A percentile compares a stretch with the other conserved stretches of the same genome.
Evolutionary conservation across 2,797 vertebrate genomes (phyloP).

Genomic region (Aselliscus stoliczkanus): DNA sequence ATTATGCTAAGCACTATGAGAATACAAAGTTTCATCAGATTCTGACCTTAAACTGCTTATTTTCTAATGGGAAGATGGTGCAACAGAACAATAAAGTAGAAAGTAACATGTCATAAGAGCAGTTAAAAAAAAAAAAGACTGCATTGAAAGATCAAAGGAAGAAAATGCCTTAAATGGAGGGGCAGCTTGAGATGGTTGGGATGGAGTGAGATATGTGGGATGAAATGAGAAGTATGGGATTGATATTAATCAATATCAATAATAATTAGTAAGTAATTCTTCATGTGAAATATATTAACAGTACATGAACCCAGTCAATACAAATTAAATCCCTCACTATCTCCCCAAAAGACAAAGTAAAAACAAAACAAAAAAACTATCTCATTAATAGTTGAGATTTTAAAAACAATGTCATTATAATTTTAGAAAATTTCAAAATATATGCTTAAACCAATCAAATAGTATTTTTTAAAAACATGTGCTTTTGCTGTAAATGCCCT

Average conservation of each 20-base stretch:
- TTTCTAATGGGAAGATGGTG: neutral
- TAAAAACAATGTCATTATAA: neutral
- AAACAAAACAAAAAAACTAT: neutral
- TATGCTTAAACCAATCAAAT: neutral
- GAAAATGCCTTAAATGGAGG: neutral
- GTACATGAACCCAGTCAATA: neutral
- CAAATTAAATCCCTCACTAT: neutral
- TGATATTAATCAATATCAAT: neutral
- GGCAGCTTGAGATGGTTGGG: neutral
- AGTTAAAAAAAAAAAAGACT: neutral
- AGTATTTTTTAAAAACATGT: neutral
- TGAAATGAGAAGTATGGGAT: too few species aligned
- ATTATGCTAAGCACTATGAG: neutral
- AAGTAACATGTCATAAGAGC: neutral
- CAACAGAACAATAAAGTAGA: neutral
- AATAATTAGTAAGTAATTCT: neutral
- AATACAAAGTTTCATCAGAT: constrained; percentile 3
- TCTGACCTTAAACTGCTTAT: neutral
- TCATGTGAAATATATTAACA: neutral
- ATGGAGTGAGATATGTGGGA: neutral
- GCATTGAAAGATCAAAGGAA: neutral
- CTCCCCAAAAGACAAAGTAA: neutral
- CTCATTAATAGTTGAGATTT: neutral
- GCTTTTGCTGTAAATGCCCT: too few species aligned
- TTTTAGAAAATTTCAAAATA: constrained; percentile 24